phyloP scores from a whole-genome alignment of 2,113 vertebrate genomes.

The Microcebus murinus region DNA sequence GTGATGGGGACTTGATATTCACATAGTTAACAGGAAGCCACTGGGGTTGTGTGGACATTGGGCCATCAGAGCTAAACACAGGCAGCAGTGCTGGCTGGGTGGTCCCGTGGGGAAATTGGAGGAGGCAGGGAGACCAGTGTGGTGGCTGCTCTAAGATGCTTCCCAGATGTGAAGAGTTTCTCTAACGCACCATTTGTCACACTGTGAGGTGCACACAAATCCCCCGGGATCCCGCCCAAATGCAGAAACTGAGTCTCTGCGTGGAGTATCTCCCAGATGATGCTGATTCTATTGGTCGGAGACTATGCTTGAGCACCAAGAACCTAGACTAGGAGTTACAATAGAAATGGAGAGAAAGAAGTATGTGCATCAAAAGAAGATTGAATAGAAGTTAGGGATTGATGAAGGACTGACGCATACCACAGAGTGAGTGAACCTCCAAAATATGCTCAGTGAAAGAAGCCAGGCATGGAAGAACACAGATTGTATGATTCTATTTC shows the following conservation, averaged over 20 bases:
- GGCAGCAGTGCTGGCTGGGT: background rate
- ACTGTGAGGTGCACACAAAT: too few relatives aligned
- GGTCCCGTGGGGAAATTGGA: background rate
- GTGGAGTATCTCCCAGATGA: background rate
- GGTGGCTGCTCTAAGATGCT: background rate
- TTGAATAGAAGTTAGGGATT: background rate
- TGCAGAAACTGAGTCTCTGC: background rate
- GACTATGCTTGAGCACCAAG: background rate
- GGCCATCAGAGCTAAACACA: background rate
- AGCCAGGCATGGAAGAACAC: background rate
- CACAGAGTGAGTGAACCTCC: background rate
- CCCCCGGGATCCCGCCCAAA: background rate
- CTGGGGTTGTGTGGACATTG: background rate
- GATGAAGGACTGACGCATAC: background rate
- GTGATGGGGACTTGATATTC: background rate
- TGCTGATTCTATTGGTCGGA: background rate
- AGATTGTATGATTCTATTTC: background rate
- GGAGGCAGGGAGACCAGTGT: background rate
- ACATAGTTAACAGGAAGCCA: background rate
- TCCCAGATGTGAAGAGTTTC: background rate
- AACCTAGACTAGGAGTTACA: background rate
- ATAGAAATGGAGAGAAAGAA: background rate
- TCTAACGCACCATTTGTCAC: background rate
- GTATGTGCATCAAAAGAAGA: background rate
- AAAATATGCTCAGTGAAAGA: background rate